Base-by-base conservation (phyloP, 1,140 invertebrate species). In the Scylla paramamosain region DNA sequence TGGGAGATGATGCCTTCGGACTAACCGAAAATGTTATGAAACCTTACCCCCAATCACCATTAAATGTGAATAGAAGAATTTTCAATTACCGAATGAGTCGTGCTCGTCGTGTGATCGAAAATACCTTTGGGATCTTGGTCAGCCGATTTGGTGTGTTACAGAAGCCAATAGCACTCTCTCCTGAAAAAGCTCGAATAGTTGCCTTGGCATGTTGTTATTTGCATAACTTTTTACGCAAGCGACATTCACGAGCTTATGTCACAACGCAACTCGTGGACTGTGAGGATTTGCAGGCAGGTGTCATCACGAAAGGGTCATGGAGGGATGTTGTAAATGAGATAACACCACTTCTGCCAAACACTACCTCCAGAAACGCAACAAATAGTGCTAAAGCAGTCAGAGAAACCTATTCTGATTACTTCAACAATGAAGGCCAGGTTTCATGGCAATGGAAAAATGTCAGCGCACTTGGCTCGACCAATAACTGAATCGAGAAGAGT, bases 41-140 rank as follows among this genome's bases (percentile, higher is more conserved):
- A 91, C 90, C 90, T 28, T 91, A 59, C 45, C 29, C 90, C 20
- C 90, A 91, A 59, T 52, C 14, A 25, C 39, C 52, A 16, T 52
- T 45, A 91, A 91, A 14, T 28, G 67, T 10, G 52, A 91, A 31
- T 25, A 28, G 29, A 91, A 10, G 46, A 0, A 52, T 25, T 91
- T 91, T 91, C 28, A 59, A 45, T 59, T 91, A 91, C 90, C 46
- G 46, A 6, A 0, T 91, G 7, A n/a, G 20, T 67, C 6, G 90
- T 45, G 90, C 90, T 91, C 90, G 46, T 59, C 90, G 29, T 28
- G 32, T 0, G 0, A 31, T 87, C n/a, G 84, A 87, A 87, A 87
- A 87, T 87, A 31, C 84, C 7, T 91, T 91, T 91, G 90, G 90
- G 29, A 91, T 91, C 8, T 31, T 91, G 10, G 90, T 28, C 10